phyloP scores from a whole-genome alignment of 2,113 vertebrate genomes.

The Anoura caudifer region DNA sequence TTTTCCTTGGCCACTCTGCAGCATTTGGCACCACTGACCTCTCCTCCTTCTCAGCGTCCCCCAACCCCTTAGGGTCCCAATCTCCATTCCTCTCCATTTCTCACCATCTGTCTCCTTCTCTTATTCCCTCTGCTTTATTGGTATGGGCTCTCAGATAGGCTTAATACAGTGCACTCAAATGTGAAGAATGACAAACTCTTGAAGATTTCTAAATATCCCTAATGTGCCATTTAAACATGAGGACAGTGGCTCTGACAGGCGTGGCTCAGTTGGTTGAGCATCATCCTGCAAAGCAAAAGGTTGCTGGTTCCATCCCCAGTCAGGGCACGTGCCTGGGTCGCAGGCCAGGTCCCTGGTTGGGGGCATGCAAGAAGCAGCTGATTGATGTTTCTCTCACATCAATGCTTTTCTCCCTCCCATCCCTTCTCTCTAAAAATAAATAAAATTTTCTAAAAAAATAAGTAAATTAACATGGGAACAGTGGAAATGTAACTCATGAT shows the following conservation, averaged over 20 bases:
- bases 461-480: not conserved
- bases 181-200: not conserved
- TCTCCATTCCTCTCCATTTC: not conserved
- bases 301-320: too few relatives aligned
- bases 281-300: too few relatives aligned
- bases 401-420: too few relatives aligned
- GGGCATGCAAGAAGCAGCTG: too few relatives aligned
- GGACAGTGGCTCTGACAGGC: not conserved
- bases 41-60: not conserved
- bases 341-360: too few relatives aligned
- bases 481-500: not conserved
- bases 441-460: too few relatives aligned
- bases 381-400: too few relatives aligned
- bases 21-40: not conserved
- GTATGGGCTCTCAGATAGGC: not conserved
- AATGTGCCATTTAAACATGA: not conserved
- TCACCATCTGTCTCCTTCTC: not conserved
- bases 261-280: too few relatives aligned
- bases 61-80: not conserved
- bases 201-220: slow-evolving; percentile 8
- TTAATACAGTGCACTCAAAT: not conserved
- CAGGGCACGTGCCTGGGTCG: too few relatives aligned
- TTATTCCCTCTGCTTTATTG: not conserved
- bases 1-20: not conserved
- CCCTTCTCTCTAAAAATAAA: too few relatives aligned